A percentile compares a stretch with the other conserved stretches of the same genome.
These are phyloP conservation scores for Drosophila barbarae DNA, from an alignment of 2,888 invertebrate species.

Conservation along the genomic window DNA sequence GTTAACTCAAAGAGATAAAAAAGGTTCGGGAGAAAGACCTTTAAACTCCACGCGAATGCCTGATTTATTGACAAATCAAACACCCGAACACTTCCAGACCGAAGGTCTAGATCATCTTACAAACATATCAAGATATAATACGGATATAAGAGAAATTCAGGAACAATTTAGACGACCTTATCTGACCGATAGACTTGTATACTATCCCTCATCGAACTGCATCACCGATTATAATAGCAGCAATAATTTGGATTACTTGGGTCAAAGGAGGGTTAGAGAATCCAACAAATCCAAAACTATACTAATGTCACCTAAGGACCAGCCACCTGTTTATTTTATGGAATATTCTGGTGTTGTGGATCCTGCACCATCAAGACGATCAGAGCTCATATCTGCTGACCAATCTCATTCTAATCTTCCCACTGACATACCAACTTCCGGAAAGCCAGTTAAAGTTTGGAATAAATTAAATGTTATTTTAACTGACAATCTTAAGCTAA, in stretches of 20 bases:
- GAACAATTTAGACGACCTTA: conserved; percentile 60
- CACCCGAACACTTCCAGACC: not conserved
- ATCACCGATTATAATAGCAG: conserved; percentile 79
- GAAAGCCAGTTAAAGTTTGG: conserved; percentile 76
- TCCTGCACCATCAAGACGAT: not conserved
- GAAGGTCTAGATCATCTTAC: not conserved
- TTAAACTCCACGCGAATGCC: conserved; percentile 41
- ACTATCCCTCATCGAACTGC: conserved; percentile 85
- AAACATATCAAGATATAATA: conserved; percentile 20
- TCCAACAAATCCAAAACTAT: not conserved
- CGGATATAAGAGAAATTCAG: conserved; percentile 54
- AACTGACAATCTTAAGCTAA: conserved; percentile 86
- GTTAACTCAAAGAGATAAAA: conserved; percentile 31
- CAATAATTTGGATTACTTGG: conserved; percentile 75
- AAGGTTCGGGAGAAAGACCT: not conserved
- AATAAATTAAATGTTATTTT: conserved; percentile 84
- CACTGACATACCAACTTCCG: not conserved
- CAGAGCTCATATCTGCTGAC: conserved; percentile 1
- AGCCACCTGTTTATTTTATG: too few relatives aligned
- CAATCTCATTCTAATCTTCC: not conserved
- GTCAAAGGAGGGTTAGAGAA: conserved; percentile 15
- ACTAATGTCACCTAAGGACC: not conserved
- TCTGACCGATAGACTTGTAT: conserved; percentile 89
- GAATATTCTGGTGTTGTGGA: not conserved
- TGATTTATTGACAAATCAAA: conserved; percentile 51